Evolutionary conservation across 2,797 vertebrate genomes (phyloP), one percentile per base, ranked within the genome.

Genomic region (Toxotes lorentzi): DNA sequence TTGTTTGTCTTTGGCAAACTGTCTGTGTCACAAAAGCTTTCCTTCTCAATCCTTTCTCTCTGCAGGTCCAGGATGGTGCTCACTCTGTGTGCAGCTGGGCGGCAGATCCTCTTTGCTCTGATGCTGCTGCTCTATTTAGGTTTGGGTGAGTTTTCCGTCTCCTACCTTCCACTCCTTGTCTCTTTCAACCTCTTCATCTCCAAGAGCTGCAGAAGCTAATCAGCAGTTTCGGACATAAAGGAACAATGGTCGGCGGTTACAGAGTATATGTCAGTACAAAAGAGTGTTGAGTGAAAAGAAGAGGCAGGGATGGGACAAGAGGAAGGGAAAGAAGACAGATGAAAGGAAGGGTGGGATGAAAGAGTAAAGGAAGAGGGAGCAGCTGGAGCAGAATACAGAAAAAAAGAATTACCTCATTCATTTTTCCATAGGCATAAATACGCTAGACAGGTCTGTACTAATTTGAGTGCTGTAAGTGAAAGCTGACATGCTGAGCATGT

Each of bases 51-150:
- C 24, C 16, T 23, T 4, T 71, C 65, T 78, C 47, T 74, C 64
- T 82, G 65, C 85, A 94, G 93, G 83, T 90, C 65, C 78, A 93
- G 65, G 75, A 94, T 94, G 93, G 86, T 5, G 67, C 75, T 80
- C 47, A 11, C 59, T 76, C 60, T 2, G 70, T 70, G 78, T 89
- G 85, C 72, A 79, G 86, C 86, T 64, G 86, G 71, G 61, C 62
- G 16, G 67, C 84, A 79, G 71, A 70, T 88, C 83, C 67, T 88
- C 70, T 78, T 82, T 45, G 59, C 86, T 76, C 78, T 92, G 62
- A 68, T 86, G 63, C 78, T 93, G 78, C 79, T 91, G 74, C 79
- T 93, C 62, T 86, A 56, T 80, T 86, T 82, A 77, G 80, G 79
- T 64, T 75, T 48, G n/a, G 91, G 94, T 94, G 80, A 93, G 94